Evolutionary conservation across 2,113 vertebrate species (phyloP), one percentile per base, ranked within the genome.

Genomic region (Geococcyx californianus): DNA sequence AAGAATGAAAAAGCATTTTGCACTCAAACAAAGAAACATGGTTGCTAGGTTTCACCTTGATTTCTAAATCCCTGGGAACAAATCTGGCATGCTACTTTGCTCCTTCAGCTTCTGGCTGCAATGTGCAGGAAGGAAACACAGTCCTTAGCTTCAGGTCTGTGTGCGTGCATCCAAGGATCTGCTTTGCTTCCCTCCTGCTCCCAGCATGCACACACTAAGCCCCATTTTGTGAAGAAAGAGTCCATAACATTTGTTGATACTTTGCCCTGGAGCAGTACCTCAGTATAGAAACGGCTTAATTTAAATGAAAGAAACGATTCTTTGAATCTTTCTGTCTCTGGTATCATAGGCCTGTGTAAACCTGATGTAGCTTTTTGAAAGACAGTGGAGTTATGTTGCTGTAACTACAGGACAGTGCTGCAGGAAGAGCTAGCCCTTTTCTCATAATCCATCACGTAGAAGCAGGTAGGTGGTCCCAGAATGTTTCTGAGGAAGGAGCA

Each of bases 201-300:
- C 33, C 36, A 75, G 8, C 13, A 13, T 31, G 25, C 38, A 42
- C 0, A 0, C 3, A 1, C 31, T 60, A 5, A 56, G 7, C 4
- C 0, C 34, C 24, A 70, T n/a, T 55, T 92, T 4, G 5, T 47
- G 49, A 72, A 38, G 28, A 38, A 1, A 62, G 9, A 25, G 45
- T 79, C 42, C 19, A 18, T 33, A 24, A 36, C 1, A 0, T 74
- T 42, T 77, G 20, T 67, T 45, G 52, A 44, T 21, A 38, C 34
- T 88, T 83, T 44, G 13, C 29, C 13, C 28, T 54, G 33, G 20
- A 51, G 31, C 19, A 44, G 5, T 75, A 5, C 31, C 16, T 79
- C 0, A 1, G 33, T 76, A 29, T 17, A 78, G 28, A 91, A 60
- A 78, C 40, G 8, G 3, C 16, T 72, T 51, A 44, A 83, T 63